phyloP scores from a whole-genome alignment of 2,797 vertebrate species.

The Prunella strophiata region DNA sequence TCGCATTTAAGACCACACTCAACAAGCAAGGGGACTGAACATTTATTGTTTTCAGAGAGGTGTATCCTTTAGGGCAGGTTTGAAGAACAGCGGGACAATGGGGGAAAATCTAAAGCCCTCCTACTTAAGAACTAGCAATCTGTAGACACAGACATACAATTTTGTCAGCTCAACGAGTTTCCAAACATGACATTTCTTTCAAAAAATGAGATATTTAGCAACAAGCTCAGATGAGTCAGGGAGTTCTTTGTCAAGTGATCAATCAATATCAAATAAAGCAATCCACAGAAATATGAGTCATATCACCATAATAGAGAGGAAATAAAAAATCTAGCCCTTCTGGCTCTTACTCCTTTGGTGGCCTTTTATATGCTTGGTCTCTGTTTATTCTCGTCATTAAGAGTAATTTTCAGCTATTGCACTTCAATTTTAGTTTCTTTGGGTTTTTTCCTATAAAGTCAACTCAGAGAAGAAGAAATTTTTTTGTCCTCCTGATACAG shows the following conservation, averaged over 20 bases:
- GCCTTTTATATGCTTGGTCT: background rate
- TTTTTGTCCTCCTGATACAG: background rate
- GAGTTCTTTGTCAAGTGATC: background rate
- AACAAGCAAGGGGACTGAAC: background rate
- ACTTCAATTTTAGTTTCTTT: background rate
- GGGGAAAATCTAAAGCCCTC: background rate
- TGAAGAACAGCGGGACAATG: background rate
- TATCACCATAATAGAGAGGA: background rate
- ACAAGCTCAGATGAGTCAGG: background rate
- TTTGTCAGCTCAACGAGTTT: accelerated
- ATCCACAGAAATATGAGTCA: background rate
- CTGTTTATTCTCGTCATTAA: background rate
- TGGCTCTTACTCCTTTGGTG: background rate
- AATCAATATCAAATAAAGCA: conserved; percentile 7
- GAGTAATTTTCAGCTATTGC: background rate
- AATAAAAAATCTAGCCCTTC: background rate
- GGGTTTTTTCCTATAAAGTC: background rate
- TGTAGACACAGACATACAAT: background rate
- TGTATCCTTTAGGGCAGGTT: background rate
- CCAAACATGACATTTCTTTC: background rate
- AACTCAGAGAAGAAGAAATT: background rate
- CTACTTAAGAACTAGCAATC: background rate
- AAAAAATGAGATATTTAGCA: background rate
- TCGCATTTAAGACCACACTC: background rate
- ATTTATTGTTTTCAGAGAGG: background rate